Base-by-base conservation (phyloP, 2,797 vertebrate species). In the Danio tinwini region DNA sequence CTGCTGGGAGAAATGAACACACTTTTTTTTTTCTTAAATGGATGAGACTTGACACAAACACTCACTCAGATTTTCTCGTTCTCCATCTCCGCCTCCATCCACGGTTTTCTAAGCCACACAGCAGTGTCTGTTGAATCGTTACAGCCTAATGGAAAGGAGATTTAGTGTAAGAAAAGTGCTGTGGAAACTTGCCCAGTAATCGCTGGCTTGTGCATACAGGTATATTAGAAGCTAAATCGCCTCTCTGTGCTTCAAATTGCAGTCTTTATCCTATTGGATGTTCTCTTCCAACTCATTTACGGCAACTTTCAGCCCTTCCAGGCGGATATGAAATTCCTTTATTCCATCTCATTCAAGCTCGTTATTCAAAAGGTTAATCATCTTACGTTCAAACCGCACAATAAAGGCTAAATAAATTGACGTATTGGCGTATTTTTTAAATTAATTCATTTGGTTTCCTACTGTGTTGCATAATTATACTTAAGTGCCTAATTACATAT, bases 401-500 rank as follows among this genome's bases (percentile, higher is more conserved):
- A 95, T 93, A 92, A 93, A 95, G 93, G 91, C 90, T 92, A 94
- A 94, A 92, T 93, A 96, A 94, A 94, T 94, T 93, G 94, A 95
- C 95, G 95, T 94, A 96, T 96, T 94, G 91, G 93, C 92, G 68
- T 92, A 91, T 95, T 91, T 92, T 92, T 95, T 90, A 92, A 29
- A 96, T 96, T 95, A 96, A 96, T 95, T 97, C 93, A 94, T 94
- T 94, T 89, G 92, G 92, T 94, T 88, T 94, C 94, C 90, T 93
- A 95, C 94, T 95, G 95, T 93, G 94, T 90, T 91, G 93, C 92
- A 94, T 96, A 95, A 96, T 95, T 96, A 95, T 92, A 93, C 94
- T 94, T 94, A 94, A 95, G 95, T 96, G 96, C 95, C 97, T 97
- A 96, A 97, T 97, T 96, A 96, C 95, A 95, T 96, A 97, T 96